Percentiles rank a stretch among this genome's conserved stretches.
These are phyloP conservation scores for Glaucidium brasilianum DNA, from an alignment of 2,113 vertebrate species.

Conservation along the genomic window DNA sequence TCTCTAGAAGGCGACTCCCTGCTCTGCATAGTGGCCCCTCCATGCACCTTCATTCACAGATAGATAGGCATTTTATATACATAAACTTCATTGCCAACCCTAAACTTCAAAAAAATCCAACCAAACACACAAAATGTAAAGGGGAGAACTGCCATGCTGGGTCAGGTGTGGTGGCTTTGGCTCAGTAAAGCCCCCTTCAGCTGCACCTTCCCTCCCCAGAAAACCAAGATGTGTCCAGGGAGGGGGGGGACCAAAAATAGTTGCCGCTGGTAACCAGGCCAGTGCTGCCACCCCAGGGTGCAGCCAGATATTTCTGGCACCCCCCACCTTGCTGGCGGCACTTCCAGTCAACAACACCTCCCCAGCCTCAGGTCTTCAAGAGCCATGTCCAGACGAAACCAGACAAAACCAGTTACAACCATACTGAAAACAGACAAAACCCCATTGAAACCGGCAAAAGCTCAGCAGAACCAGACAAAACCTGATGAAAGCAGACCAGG, in stretches of 20 bases:
- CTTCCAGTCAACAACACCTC: background rate
- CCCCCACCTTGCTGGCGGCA: background rate
- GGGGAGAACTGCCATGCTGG: background rate
- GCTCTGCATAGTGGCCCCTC: rapidly evolving
- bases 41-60: background rate
- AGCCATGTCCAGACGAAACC: rapidly evolving
- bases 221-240: rapidly evolving
- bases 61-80: background rate
- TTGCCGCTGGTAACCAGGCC: background rate
- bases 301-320: background rate
- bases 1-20: background rate
- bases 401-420: background rate
- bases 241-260: background rate
- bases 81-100: background rate
- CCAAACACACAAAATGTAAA: background rate
- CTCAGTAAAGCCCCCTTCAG: background rate
- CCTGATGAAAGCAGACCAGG: background rate
- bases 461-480: background rate
- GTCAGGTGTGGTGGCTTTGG: background rate
- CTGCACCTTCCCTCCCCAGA: background rate
- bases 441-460: background rate
- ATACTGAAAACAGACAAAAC: background rate
- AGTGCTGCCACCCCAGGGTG: background rate
- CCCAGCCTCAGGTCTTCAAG: background rate
- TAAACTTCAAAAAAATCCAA: background rate